phyloP scores from a whole-genome alignment of 2,888 invertebrate species.

The Coelinius sp. region DNA sequence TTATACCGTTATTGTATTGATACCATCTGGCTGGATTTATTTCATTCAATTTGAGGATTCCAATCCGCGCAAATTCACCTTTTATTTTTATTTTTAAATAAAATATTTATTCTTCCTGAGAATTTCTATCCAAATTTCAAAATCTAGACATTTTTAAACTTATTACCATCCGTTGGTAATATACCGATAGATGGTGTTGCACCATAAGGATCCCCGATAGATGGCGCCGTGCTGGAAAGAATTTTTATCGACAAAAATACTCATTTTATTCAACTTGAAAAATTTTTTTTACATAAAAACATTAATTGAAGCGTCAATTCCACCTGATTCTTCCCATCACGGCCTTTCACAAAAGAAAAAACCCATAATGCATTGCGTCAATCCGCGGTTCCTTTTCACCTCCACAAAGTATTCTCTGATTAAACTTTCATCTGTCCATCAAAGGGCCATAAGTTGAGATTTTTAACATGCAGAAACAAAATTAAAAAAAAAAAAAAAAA shows the following conservation, averaged over 20 bases:
- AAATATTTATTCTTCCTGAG: too few species aligned
- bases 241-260: too few species aligned
- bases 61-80: background rate
- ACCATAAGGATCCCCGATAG: too few species aligned
- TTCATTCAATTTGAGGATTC: background rate
- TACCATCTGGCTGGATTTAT: background rate
- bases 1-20: background rate
- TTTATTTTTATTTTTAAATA: background rate
- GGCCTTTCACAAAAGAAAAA: slow-evolving; percentile 23
- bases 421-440: slow-evolving; percentile 41
- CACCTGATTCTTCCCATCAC: slow-evolving; percentile 12
- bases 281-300: too few species aligned
- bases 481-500: slow-evolving; percentile 11
- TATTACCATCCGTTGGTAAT: too few species aligned
- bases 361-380: slow-evolving; percentile 29
- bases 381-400: background rate
- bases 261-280: too few species aligned
- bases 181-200: too few species aligned
- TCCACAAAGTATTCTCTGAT: slow-evolving; percentile 26
- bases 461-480: slow-evolving; percentile 3
- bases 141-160: too few species aligned
- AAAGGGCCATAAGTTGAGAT: too few species aligned
- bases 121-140: too few species aligned
- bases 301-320: slow-evolving; percentile 35
- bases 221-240: too few species aligned